phyloP scores from a whole-genome alignment of 2,888 invertebrate genomes.

The Spialia ferax region DNA sequence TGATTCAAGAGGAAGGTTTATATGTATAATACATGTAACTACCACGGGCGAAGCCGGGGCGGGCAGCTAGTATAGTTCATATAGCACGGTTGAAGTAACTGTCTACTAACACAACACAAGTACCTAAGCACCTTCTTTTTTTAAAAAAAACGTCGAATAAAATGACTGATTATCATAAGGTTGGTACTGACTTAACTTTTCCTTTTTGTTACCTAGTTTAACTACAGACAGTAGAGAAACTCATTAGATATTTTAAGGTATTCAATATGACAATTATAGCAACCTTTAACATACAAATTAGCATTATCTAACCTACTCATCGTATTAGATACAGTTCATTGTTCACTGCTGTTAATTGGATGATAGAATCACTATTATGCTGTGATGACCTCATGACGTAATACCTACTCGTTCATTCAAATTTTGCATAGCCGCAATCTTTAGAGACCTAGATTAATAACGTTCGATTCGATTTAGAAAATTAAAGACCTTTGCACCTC shows the following conservation, averaged over 20 bases:
- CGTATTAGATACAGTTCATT: constrained; percentile 14
- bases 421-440: background rate
- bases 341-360: constrained; percentile 20
- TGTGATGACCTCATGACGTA: constrained; percentile 6
- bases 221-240: background rate
- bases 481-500: too few species aligned
- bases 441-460: background rate
- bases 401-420: constrained; percentile 1
- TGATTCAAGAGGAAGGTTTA: too few species aligned
- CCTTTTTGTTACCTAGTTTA: background rate
- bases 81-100: too few species aligned
- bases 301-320: background rate
- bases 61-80: too few species aligned
- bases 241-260: background rate
- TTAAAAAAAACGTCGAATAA: too few species aligned
- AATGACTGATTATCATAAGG: too few species aligned
- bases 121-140: too few species aligned
- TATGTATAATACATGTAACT: too few species aligned
- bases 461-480: background rate
- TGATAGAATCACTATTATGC: constrained; percentile 10
- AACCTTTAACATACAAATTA: constrained; percentile 21
- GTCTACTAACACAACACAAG: too few species aligned
- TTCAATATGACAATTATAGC: background rate
- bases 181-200: too few species aligned
- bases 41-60: too few species aligned